Evolutionary conservation across 2,113 vertebrate genomes (phyloP).

Genomic region (Hucho hucho): DNA sequence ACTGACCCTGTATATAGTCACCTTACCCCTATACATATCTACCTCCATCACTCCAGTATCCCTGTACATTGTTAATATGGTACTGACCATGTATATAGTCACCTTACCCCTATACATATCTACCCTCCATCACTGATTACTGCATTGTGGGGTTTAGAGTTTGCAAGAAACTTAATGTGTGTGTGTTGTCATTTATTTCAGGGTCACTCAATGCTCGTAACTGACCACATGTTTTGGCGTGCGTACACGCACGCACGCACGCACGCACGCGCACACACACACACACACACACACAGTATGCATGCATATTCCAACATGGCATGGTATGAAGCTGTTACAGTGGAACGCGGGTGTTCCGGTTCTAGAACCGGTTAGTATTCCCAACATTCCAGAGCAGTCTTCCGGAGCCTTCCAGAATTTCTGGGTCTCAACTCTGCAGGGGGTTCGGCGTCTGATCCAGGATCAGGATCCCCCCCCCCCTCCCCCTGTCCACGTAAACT

Average conservation of each 20-base stretch:
- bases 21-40: too few species aligned
- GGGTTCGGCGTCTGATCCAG: conserved; percentile 28
- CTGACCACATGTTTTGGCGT: not conserved
- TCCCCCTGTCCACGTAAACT: too few species aligned
- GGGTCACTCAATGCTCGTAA: not conserved
- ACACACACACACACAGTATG: conserved; percentile 6
- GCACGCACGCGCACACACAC: not conserved
- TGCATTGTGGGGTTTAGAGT: too few species aligned
- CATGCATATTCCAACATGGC: conserved; percentile 37
- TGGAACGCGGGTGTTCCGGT: conserved; percentile 30
- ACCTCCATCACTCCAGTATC: too few species aligned
- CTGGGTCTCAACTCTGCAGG: conserved; percentile 26
- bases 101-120: too few species aligned
- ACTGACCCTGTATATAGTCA: too few species aligned
- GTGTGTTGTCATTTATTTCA: not conserved
- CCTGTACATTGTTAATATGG: too few species aligned
- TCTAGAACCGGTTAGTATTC: conserved; percentile 31
- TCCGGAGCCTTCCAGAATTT: conserved; percentile 37
- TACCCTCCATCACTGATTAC: too few species aligned
- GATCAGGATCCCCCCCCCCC: too few species aligned
- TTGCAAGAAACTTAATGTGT: not conserved
- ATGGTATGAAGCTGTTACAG: conserved; percentile 47
- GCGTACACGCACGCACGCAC: not conserved
- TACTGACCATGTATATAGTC: too few species aligned
- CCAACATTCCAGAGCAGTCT: conserved; percentile 40